Conservation (phyloP, 2,797 vertebrate genomes). For the Sebastes ruberrimus region DNA sequence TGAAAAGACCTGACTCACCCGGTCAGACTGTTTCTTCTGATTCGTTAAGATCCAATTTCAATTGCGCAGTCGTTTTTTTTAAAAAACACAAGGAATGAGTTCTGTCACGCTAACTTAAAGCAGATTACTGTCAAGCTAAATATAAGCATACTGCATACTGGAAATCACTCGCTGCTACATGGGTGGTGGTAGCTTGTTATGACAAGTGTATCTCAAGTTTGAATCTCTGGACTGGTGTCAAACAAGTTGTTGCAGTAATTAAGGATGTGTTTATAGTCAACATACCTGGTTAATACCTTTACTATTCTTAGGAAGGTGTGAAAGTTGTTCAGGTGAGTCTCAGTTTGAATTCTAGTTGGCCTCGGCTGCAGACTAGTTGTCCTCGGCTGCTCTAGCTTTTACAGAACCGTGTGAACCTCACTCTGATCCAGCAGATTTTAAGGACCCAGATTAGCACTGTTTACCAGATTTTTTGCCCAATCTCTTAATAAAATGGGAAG, state of each 20-base stretch:
- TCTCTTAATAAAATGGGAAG: not conserved
- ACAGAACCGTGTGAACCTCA: not conserved
- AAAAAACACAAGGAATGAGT: not conserved
- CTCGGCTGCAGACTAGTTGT: not conserved
- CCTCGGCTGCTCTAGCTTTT: not conserved
- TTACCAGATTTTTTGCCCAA: not conserved
- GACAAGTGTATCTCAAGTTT: not conserved
- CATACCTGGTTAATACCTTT: not conserved
- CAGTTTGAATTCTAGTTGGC: not conserved
- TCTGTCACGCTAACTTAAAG: not conserved
- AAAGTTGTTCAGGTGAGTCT: not conserved
- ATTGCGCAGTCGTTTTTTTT: not conserved
- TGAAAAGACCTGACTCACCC: conserved; percentile 3
- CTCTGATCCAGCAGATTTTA: not conserved
- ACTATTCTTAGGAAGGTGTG: not conserved
- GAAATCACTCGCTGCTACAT: not conserved
- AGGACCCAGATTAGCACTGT: not conserved
- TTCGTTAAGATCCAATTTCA: conserved; percentile 14
- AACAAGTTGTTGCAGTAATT: conserved; percentile 1
- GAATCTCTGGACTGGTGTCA: not conserved
- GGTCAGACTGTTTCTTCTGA: not conserved
- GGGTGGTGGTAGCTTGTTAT: conserved; percentile 9
- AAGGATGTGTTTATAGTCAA: not conserved
- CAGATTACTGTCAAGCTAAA: not conserved
- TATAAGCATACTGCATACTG: not conserved